Evolutionary conservation across 2,797 vertebrate species (phyloP).

Genomic region (Aulostomus chinensis): DNA sequence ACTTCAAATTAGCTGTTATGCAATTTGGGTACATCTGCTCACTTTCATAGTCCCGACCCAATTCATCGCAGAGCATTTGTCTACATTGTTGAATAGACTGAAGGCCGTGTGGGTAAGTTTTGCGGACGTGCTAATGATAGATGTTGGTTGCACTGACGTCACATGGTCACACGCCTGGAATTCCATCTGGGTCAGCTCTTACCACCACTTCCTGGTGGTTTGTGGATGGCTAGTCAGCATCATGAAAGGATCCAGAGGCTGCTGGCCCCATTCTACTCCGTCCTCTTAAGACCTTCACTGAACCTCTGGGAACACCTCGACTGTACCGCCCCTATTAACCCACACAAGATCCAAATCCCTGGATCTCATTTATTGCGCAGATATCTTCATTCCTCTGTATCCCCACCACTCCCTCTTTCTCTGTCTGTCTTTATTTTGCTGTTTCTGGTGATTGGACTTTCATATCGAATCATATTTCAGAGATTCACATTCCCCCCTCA

Average conservation of each 20-base stretch:
- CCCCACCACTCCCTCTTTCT: background rate
- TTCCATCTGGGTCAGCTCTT: conserved; percentile 71
- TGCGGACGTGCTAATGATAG: conserved; percentile 78
- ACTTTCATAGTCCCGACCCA: conserved; percentile 24
- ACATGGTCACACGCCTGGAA: conserved; percentile 69
- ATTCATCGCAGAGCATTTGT: conserved; percentile 36
- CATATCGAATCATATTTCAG: conserved; percentile 23
- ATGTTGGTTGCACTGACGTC: conserved; percentile 74
- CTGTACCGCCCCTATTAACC: conserved; percentile 30
- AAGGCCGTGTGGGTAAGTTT: conserved; percentile 48
- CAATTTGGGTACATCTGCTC: conserved; percentile 24
- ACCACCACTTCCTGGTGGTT: conserved; percentile 68
- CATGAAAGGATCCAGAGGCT: conserved; percentile 60
- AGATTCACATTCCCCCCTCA: conserved; percentile 26
- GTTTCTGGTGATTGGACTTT: conserved; percentile 21
- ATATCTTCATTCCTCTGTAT: conserved; percentile 14
- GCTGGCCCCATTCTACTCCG: conserved; percentile 42
- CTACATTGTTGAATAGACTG: conserved; percentile 33
- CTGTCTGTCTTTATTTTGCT: conserved; percentile 3
- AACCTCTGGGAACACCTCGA: conserved; percentile 39
- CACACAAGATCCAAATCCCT: conserved; percentile 18
- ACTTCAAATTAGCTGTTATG: conserved; percentile 41
- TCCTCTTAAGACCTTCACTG: conserved; percentile 34
- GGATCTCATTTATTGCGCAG: conserved; percentile 30
- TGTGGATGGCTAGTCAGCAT: conserved; percentile 57